Percentiles rank a stretch among this genome's conserved stretches.
Evolutionary conservation across 2,888 invertebrate genomes (phyloP).

Genomic region (Leptinotarsa peninsularis): DNA sequence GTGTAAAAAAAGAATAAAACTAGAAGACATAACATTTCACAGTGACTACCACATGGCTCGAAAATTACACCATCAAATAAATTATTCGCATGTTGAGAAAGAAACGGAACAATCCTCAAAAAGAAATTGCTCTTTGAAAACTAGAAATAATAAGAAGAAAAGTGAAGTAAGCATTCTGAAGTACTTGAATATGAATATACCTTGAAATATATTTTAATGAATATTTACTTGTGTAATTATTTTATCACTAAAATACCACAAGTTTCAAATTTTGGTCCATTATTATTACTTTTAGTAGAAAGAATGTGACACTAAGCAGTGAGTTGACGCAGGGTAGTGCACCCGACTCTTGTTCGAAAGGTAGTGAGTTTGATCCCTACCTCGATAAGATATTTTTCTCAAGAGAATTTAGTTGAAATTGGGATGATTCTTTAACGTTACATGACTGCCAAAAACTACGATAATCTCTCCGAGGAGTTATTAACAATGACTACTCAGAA

Average conservation of each 20-base stretch:
- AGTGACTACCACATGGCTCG: conserved; percentile 67
- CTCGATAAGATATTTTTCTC: too few species aligned
- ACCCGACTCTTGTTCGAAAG: too few species aligned
- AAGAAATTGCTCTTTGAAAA: conserved; percentile 14
- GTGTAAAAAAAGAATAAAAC: conserved; percentile 73
- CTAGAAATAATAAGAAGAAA: conserved; percentile 26
- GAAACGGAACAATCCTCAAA: conserved; percentile 61
- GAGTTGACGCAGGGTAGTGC: too few species aligned
- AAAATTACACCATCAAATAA: conserved; percentile 13
- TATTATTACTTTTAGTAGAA: too few species aligned
- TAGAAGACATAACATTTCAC: conserved; percentile 75
- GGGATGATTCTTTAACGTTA: too few species aligned
- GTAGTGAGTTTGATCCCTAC: too few species aligned
- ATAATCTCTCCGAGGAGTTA: too few species aligned
- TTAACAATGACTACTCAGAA: too few species aligned
- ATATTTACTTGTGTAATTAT: not conserved
- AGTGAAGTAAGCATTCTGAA: conserved; percentile 24
- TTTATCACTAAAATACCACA: not conserved
- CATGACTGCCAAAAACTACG: too few species aligned
- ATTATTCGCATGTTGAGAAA: conserved; percentile 84
- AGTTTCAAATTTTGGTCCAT: too few species aligned
- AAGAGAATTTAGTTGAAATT: too few species aligned
- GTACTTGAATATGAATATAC: conserved; percentile 7
- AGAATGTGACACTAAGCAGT: too few species aligned
- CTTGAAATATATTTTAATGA: not conserved